A percentile compares a stretch with the other conserved stretches of the same genome.
Evolutionary conservation across 2,888 invertebrate species (phyloP).

Genomic region (Erannis defoliaria): DNA sequence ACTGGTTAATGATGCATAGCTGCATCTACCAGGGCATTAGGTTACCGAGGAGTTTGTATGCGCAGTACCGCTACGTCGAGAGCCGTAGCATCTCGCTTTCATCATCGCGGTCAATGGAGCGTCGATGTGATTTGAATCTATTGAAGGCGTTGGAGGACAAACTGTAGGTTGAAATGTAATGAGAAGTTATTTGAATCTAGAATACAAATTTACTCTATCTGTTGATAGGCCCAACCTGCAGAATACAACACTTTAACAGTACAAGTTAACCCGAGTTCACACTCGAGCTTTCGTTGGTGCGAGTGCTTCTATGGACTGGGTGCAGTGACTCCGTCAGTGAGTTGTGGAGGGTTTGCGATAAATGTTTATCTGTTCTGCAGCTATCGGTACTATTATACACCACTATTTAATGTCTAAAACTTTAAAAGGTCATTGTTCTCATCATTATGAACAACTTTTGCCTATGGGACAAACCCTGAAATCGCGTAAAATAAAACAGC

Average conservation of each 20-base stretch:
- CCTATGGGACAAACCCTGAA: too few relatives aligned
- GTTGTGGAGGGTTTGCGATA: too few relatives aligned
- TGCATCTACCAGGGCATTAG: conserved; percentile 56
- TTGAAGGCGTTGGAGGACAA: conserved; percentile 15
- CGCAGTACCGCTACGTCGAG: conserved; percentile 32
- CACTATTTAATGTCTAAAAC: too few relatives aligned
- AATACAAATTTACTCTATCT: background rate
- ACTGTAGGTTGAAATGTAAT: conserved; percentile 1
- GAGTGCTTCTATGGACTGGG: conserved; percentile 50
- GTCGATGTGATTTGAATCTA: conserved; percentile 42
- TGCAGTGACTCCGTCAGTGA: conserved; percentile 60
- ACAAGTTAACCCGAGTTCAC: conserved; percentile 35
- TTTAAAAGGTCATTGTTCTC: too few relatives aligned
- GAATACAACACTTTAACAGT: background rate
- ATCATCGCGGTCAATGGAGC: conserved; percentile 52
- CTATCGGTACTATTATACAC: too few relatives aligned
- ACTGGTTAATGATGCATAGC: conserved; percentile 41
- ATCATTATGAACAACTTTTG: too few relatives aligned
- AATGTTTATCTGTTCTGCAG: too few relatives aligned
- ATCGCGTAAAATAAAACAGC: too few relatives aligned
- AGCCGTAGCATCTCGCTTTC: conserved; percentile 48
- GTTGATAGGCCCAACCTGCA: background rate
- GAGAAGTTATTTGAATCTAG: conserved; percentile 4
- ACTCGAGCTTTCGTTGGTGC: background rate
- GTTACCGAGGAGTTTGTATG: conserved; percentile 46